These are phyloP conservation scores for Lasioglossum zephyrum DNA, from an alignment of 2,888 invertebrate genomes.

Conservation along the genomic window DNA sequence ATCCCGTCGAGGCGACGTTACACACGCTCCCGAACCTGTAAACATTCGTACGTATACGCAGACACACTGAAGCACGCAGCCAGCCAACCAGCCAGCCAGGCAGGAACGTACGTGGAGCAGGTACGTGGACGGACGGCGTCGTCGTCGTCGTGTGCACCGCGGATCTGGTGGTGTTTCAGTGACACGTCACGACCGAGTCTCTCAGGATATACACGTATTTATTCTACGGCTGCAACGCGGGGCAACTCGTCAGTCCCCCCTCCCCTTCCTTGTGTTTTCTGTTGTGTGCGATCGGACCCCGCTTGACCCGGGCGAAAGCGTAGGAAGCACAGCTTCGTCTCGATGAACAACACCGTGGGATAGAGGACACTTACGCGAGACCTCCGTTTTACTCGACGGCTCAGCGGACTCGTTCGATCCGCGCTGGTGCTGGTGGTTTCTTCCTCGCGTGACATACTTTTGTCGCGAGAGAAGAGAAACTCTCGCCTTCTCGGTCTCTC, in stretches of 20 bases:
- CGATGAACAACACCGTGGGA: constrained; percentile 11
- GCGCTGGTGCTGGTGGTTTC: constrained; percentile 47
- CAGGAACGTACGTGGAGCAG: background rate
- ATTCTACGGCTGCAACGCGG: background rate
- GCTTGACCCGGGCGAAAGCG: background rate
- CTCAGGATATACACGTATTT: constrained; percentile 8
- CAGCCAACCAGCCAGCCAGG: background rate
- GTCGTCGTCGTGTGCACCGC: background rate
- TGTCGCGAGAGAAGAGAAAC: constrained; percentile 59
- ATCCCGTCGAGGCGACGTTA: background rate
- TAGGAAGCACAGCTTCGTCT: background rate
- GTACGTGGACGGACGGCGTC: background rate
- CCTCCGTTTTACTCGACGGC: constrained; percentile 17
- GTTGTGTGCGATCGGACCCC: background rate
- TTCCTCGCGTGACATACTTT: constrained; percentile 70
- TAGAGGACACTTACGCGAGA: constrained; percentile 17
- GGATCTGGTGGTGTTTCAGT: background rate
- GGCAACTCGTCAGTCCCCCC: background rate
- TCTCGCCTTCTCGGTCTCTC: constrained; percentile 32
- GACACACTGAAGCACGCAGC: constrained; percentile 20
- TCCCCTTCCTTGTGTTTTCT: background rate
- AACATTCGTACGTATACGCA: constrained; percentile 26
- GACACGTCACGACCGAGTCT: background rate
- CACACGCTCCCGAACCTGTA: constrained; percentile 20
- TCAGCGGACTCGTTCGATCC: constrained; percentile 49